Evolutionary conservation across 2,113 vertebrate genomes (phyloP), one percentile per base, ranked within the genome.

Genomic region (Cinclus cinclus): DNA sequence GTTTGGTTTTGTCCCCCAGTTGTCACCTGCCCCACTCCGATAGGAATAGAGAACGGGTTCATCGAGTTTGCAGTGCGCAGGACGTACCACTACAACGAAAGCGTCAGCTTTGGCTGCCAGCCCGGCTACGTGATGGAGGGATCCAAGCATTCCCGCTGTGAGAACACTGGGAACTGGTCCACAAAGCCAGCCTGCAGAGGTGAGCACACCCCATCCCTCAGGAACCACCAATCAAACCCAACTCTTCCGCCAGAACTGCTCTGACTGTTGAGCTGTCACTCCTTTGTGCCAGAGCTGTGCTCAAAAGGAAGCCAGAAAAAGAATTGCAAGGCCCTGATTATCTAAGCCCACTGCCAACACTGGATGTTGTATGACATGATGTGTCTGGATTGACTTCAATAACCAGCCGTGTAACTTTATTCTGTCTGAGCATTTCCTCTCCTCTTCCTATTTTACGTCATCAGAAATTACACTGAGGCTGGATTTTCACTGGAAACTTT

Each of bases 131-230:
- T 95, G 37, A 89, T 99, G 83, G 98, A 99, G 0, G 99, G 99
- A 35, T 83, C 97, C 9, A 92, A 93, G 31, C 98, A 98, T 75
- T 96, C 98, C 5, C 97, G 96, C 19, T 99, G 99, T 53, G 97
- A 97, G 46, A 98, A 98, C 85, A 97, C 97, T 44, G 99, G 99
- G 10, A 97, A 94, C 56, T 99, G 99, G 99, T 98, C 99, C 68
- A 58, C 95, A 30, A 96, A 97, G 93, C 99, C 99, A 16, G 93
- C 89, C 62, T 99, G 99, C 64, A 98, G 97, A 97, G 98, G 99
- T 99, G 97, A 77, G 46, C 7, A 11, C 9, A 25, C 2, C 8
- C 6, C 7, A 16, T 1, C 17, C 28, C 46, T 9, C 19, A 10
- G 10, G 33, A 79, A 10, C 27, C 75, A 62, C 1, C 0, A 2